Percentiles rank a stretch among this genome's conserved stretches.
Conservation (phyloP, 2,113 vertebrate species). For the Chaetops frenatus region DNA sequence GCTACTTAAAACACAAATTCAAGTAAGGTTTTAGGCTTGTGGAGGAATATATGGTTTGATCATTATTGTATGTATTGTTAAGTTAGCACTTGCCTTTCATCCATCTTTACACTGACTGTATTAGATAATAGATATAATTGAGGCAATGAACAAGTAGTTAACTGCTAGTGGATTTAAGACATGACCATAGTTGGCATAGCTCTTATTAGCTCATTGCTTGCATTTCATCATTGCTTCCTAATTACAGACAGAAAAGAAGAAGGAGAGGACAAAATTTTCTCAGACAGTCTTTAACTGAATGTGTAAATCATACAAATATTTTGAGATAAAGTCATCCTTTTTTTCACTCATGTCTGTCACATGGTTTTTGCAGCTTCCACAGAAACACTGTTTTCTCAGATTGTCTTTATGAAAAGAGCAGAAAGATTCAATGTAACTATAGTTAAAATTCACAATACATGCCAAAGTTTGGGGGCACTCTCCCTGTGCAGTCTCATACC, state of each 20-base stretch:
- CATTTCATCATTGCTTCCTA: neutral
- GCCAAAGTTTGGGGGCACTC: neutral
- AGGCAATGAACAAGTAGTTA: neutral
- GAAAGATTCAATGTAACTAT: neutral
- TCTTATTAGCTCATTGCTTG: neutral
- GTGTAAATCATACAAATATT: neutral
- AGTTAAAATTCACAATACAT: neutral
- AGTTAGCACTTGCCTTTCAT: neutral
- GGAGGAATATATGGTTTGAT: neutral
- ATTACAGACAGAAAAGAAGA: neutral
- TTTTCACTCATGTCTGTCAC: neutral
- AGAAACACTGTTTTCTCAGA: neutral
- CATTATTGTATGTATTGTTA: neutral
- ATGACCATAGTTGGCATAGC: neutral
- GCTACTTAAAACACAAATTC: neutral
- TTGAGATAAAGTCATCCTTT: neutral
- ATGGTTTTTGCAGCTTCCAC: neutral
- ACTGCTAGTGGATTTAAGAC: neutral
- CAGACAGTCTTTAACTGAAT: neutral
- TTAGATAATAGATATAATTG: neutral
- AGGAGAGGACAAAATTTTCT: neutral
- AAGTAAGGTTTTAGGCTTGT: neutral
- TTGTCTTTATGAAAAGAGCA: neutral
- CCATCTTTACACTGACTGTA: neutral
- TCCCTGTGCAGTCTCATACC: neutral